Percentiles rank a stretch among this genome's conserved stretches.
phyloP scores from a whole-genome alignment of 2,888 invertebrate genomes.

The Ophioninae sp. region DNA sequence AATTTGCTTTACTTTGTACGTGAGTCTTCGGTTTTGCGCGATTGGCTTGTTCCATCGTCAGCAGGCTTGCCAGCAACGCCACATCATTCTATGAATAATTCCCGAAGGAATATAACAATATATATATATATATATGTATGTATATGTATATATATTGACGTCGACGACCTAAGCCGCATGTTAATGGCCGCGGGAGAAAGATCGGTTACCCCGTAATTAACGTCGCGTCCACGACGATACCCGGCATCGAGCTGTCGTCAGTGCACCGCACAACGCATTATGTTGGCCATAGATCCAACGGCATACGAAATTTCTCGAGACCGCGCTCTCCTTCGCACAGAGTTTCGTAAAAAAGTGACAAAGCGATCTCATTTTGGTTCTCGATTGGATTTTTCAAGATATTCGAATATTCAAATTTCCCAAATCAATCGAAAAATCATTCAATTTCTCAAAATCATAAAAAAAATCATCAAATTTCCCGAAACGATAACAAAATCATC shows the following conservation, averaged over 20 bases:
- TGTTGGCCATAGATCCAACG: background rate
- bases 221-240: conserved; percentile 13
- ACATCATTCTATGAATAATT: conserved; percentile 50
- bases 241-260: background rate
- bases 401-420: too few relatives aligned
- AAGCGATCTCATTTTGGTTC: too few relatives aligned
- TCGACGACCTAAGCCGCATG: conserved; percentile 27
- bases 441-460: too few relatives aligned
- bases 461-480: too few relatives aligned
- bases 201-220: conserved; percentile 44
- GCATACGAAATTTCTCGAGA: background rate
- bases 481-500: too few relatives aligned
- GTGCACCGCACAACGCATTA: background rate
- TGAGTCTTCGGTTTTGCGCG: background rate
- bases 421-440: too few relatives aligned
- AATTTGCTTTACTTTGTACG: background rate
- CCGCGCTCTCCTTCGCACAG: background rate
- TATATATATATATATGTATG: conserved; percentile 8
- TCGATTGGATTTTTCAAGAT: too few relatives aligned
- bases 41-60: background rate
- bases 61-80: conserved; percentile 1
- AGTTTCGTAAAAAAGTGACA: background rate
- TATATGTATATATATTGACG: conserved; percentile 17
- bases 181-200: conserved; percentile 5
- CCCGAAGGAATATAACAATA: conserved; percentile 36